phyloP scores from a whole-genome alignment of 2,113 vertebrate species.

The Malurus elegans region DNA sequence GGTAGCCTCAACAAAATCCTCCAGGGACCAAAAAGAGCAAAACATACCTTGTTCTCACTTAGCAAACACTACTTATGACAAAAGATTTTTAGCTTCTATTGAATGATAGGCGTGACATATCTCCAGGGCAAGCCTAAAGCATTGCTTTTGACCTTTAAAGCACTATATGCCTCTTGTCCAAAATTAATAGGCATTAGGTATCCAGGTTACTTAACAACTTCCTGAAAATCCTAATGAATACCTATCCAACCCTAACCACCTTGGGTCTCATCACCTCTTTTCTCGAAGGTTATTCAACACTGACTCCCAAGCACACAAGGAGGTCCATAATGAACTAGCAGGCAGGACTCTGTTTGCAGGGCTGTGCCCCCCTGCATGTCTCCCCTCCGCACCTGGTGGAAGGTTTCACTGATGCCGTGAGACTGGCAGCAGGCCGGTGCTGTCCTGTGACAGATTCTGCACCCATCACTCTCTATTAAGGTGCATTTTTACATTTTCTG shows the following conservation, averaged over 20 bases:
- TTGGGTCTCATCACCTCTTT: neutral
- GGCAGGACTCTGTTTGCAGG: neutral
- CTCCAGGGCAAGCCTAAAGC: neutral
- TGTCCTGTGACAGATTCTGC: neutral
- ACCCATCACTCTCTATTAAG: neutral
- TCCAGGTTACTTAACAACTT: neutral
- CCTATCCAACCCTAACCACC: neutral
- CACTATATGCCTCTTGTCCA: neutral
- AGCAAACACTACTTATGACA: neutral
- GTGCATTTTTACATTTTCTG: neutral
- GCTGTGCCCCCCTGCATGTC: neutral
- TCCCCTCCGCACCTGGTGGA: neutral
- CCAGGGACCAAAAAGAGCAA: neutral
- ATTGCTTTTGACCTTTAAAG: conserved; percentile 15
- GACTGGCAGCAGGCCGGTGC: neutral
- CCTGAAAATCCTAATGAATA: neutral
- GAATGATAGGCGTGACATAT: neutral
- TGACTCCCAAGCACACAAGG: neutral
- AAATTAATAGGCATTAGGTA: neutral
- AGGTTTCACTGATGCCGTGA: neutral
- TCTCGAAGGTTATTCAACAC: neutral
- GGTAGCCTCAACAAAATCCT: neutral
- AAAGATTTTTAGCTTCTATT: neutral
- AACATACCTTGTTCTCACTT: neutral
- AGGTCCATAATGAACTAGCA: neutral